Conservation (phyloP, 1,140 invertebrate genomes). For the Drosophila ohnishii region DNA sequence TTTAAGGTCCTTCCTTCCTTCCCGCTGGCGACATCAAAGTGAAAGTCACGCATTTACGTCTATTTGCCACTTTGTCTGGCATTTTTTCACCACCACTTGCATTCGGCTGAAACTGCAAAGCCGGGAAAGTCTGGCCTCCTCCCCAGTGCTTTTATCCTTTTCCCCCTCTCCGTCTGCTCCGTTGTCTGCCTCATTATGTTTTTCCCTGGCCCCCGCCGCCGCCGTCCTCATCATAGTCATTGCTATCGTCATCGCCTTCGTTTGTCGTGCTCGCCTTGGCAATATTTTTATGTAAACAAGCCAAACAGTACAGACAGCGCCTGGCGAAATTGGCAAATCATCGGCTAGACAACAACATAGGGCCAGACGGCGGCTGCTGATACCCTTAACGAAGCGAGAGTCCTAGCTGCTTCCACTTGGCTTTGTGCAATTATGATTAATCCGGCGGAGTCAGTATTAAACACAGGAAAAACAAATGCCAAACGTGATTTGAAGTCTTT, state of each 20-base stretch:
- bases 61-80: slow-evolving; percentile 74
- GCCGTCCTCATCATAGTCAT: neutral
- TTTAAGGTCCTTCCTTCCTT: neutral
- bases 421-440: slow-evolving; percentile 68
- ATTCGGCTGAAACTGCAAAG: slow-evolving; percentile 38
- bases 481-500: neutral
- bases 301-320: slow-evolving; percentile 30
- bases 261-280: slow-evolving; percentile 45
- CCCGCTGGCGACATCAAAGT: slow-evolving; percentile 61
- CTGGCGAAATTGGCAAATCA: slow-evolving; percentile 65
- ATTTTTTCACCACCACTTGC: slow-evolving; percentile 23
- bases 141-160: slow-evolving; percentile 21
- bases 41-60: slow-evolving; percentile 74
- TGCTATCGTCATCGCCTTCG: slow-evolving; percentile 28
- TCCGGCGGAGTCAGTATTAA: neutral
- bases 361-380: slow-evolving; percentile 30
- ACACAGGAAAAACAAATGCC: neutral
- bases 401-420: slow-evolving; percentile 44
- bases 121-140: slow-evolving; percentile 38
- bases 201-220: slow-evolving; percentile 27
- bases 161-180: slow-evolving; percentile 16
- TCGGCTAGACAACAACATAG: slow-evolving; percentile 37
- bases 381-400: slow-evolving; percentile 48
- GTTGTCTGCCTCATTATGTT: slow-evolving; percentile 74
- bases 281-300: slow-evolving; percentile 75